Evolutionary conservation across 2,797 vertebrate genomes (phyloP), one percentile per base, ranked within the genome.

Genomic region (Clarias pachynema): DNA sequence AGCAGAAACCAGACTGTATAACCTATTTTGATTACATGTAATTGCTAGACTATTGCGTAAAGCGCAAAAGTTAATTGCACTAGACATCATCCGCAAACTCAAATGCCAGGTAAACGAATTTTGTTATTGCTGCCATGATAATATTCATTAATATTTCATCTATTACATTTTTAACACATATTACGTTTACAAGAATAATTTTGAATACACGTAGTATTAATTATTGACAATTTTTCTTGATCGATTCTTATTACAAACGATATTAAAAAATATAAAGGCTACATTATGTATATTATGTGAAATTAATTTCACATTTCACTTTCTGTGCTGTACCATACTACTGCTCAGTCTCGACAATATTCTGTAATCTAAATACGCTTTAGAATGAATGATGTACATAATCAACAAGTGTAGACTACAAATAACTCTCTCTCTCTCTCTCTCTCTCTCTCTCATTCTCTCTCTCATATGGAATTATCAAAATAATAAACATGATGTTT

Each of bases 121-220:
- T 74, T 44, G 66, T 81, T 56, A 59, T 44, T n/a, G 9, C 44
- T 12, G 60, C 26, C 22, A 65, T 79, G 6, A 31, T 62, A 57
- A 74, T 68, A 68, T 65, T 62, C 44, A 84, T 57, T 73, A 83
- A 81, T 86, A 72, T 83, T 77, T 57, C 49, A 66, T 37, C 15
- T 44, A 66, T 65, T 5, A 40, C 1, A 79, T 20, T 24, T 53
- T n/a, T 26, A 8, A 49, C 1, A 29, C 49, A 4, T 29, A 29
- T 22, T 56, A 66, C 6, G 24, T 59, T n/a, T 22, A 24, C 15
- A 37, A 22, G 1, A 2, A 79, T 79, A n/a, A 24, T 9, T 3
- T 16, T 79, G 12, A 3, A 63, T 62, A 62, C 2, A 7, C 15
- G 29, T 60, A 4, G 4, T 37, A 15, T n/a, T 79, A 40, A 5